Conservation (phyloP, 2,888 invertebrate species). For the Cheilosia variabilis region DNA sequence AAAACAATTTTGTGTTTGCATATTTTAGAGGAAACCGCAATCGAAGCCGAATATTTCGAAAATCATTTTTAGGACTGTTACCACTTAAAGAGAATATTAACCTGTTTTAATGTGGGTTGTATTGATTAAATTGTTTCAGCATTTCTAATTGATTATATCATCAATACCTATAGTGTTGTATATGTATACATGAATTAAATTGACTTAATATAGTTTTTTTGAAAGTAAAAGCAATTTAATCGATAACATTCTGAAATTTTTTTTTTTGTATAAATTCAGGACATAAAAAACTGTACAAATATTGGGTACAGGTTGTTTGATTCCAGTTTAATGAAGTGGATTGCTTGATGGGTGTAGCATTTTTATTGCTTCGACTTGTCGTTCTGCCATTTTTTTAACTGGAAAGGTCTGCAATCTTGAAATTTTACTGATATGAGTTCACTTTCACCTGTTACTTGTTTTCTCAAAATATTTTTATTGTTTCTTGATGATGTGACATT, state of each 20-base stretch:
- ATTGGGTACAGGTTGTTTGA: not conserved
- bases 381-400: slow-evolving; percentile 1
- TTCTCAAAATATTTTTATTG: not conserved
- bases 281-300: not conserved
- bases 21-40: not conserved
- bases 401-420: not conserved
- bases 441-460: not conserved
- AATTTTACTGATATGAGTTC: slow-evolving; percentile 8
- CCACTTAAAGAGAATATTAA: slow-evolving; percentile 11
- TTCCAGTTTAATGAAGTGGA: not conserved
- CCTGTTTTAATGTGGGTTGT: slow-evolving; percentile 42
- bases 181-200: slow-evolving; percentile 4
- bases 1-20: not conserved
- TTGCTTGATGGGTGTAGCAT: not conserved
- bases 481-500: not conserved
- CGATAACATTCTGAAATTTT: not conserved
- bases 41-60: not conserved
- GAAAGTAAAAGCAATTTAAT: slow-evolving; percentile 33
- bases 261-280: not conserved
- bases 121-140: slow-evolving; percentile 38
- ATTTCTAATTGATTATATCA: slow-evolving; percentile 54
- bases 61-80: not conserved
- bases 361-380: not conserved
- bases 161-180: not conserved
- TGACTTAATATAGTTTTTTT: not conserved